Conservation (phyloP, 2,888 invertebrate genomes). For the Pristionchus japonicus region DNA sequence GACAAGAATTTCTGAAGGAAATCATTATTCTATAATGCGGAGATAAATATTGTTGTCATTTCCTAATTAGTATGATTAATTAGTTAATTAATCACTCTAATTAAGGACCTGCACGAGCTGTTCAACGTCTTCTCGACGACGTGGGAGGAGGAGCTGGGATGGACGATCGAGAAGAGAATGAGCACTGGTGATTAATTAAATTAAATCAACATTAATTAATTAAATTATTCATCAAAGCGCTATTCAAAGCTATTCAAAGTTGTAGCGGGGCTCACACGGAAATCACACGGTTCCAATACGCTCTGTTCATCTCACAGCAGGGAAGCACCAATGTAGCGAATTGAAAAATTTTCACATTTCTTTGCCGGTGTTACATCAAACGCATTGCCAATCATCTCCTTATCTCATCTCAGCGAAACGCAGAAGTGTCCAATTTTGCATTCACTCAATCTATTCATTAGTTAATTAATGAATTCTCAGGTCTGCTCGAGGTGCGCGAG, state of each 20-base stretch:
- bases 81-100: too few relatives aligned
- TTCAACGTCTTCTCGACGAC: constrained; percentile 91
- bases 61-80: too few relatives aligned
- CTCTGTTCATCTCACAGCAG: background rate
- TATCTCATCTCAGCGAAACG: background rate
- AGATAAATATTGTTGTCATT: too few relatives aligned
- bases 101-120: constrained; percentile 89
- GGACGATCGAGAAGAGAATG: background rate
- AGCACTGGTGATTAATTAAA: background rate
- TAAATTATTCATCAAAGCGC: too few relatives aligned
- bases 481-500: constrained; percentile 22
- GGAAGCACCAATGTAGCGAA: background rate
- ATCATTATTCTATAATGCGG: too few relatives aligned
- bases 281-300: too few relatives aligned
- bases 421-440: background rate
- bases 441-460: background rate
- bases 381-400: background rate
- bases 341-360: background rate
- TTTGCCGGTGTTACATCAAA: background rate
- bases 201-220: too few relatives aligned
- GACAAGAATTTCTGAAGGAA: too few relatives aligned
- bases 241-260: too few relatives aligned
- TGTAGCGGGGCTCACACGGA: too few relatives aligned
- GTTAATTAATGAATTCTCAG: background rate
- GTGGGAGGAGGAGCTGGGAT: constrained; percentile 85